Conservation (phyloP, 2,888 invertebrate genomes). For the Mayetiola destructor region DNA sequence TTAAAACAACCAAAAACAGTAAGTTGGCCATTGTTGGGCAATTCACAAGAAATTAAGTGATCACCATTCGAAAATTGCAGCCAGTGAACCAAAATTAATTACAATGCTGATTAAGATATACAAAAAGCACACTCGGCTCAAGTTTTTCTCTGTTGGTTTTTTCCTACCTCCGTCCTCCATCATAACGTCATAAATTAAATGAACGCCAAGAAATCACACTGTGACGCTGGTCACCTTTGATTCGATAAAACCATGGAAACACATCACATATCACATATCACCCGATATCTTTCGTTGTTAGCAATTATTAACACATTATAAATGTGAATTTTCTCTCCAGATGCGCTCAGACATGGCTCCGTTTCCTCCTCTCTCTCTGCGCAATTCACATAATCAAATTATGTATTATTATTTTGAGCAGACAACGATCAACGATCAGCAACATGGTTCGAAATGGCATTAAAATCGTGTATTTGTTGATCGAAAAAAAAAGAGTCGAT, state of each 20-base stretch:
- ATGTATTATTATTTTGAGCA: constrained; percentile 5
- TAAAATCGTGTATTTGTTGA: not conserved
- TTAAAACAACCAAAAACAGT: not conserved
- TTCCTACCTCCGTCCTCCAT: not conserved
- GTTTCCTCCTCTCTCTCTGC: no score
- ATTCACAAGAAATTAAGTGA: constrained; percentile 10
- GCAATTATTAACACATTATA: constrained; percentile 12
- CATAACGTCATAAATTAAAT: no score
- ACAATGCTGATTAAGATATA: constrained; percentile 10
- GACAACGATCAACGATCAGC: not conserved
- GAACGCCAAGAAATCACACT: no score
- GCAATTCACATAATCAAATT: constrained; percentile 5
- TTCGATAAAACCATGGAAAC: not conserved
- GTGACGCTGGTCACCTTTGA: not conserved
- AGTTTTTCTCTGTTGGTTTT: not conserved
- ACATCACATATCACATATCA: not conserved
- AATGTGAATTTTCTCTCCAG: constrained; percentile 2
- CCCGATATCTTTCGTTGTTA: not conserved
- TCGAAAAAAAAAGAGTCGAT: no score
- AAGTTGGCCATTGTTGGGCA: no score
- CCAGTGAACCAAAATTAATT: constrained; percentile 6
- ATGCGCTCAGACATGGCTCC: no score
- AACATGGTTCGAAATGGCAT: no score
- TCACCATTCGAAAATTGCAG: constrained; percentile 5
- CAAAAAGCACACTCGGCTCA: not conserved